These are phyloP conservation scores for Oenanthe oenanthe DNA, from an alignment of 2,113 vertebrate species.

Conservation along the genomic window DNA sequence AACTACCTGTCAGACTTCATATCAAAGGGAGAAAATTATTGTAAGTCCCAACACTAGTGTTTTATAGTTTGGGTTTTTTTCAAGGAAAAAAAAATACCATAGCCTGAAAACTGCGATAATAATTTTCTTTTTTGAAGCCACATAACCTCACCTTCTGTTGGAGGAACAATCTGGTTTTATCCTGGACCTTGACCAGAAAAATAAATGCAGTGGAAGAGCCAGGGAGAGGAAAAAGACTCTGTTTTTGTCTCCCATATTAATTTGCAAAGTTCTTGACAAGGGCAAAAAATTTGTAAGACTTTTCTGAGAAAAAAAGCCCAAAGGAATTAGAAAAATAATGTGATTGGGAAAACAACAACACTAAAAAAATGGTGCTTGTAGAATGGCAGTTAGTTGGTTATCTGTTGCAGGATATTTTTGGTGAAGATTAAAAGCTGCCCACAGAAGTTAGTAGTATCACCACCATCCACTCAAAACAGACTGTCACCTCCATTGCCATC, in stretches of 20 bases:
- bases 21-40: background rate
- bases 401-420: background rate
- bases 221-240: background rate
- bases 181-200: background rate
- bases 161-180: background rate
- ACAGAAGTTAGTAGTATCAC: background rate
- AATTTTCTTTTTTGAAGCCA: background rate
- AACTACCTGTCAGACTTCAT: background rate
- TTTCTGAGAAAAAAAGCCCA: background rate
- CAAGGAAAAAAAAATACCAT: background rate
- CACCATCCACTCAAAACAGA: background rate
- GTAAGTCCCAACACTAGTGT: background rate
- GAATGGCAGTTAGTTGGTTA: background rate
- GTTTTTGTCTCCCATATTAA: background rate
- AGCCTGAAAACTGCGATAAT: background rate
- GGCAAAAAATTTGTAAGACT: background rate
- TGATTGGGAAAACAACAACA: background rate
- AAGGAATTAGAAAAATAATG: background rate
- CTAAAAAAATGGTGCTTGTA: background rate
- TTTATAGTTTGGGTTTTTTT: background rate
- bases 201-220: background rate
- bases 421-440: background rate
- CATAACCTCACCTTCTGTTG: background rate
- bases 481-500: fast-evolving
- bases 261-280: background rate